Evolutionary conservation across 2,113 vertebrate species (phyloP), one percentile per base, ranked within the genome.

Genomic region (Phocoena sinus): DNA sequence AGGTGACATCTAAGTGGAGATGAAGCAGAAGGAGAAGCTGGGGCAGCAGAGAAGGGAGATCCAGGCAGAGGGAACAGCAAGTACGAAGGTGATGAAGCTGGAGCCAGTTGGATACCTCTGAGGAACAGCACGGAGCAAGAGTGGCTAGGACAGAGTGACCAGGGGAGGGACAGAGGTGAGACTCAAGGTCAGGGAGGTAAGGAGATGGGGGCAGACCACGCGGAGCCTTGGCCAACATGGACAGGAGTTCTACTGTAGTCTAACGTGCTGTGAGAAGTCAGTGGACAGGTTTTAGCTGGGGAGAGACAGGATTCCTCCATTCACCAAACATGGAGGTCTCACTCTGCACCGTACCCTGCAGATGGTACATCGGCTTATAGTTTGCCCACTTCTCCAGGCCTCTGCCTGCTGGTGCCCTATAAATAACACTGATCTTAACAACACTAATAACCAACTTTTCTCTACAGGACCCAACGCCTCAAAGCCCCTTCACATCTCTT

Each of bases 361-460:
- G 62, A 15, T 21, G 53, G 15, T 1, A 6, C 12, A 0, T 0
- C 0, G 38, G 47, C 7, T 36, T 23, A 5, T 3, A 56, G 50
- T 8, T 28, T 21, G n/a, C 23, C 47, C 58, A 6, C 36, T 14
- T 76, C 79, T 65, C 65, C 1, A 12, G 36, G 33, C 36, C 85
- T 44, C 33, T 20, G 88, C 79, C 60, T 47, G 47, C 47, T 28
- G 14, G 31, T 18, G 5, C 18, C 38, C 71, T 70, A 21, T 53
- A 56, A 79, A 58, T 80, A 80, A 36, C 50, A 9, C 77, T 80
- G 6, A 80, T 80, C 50, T 41, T 11, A 18, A 60, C 65, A 25
- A 56, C 50, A 14, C 31, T 23, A 58, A 60, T 31, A 44, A 62
- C 62, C 38, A 26, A 5, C 33, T 26, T 38, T 17, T 91, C 71